Evolutionary conservation across 1,140 invertebrate species (phyloP).

Genomic region (Psilanteris sp.): DNA sequence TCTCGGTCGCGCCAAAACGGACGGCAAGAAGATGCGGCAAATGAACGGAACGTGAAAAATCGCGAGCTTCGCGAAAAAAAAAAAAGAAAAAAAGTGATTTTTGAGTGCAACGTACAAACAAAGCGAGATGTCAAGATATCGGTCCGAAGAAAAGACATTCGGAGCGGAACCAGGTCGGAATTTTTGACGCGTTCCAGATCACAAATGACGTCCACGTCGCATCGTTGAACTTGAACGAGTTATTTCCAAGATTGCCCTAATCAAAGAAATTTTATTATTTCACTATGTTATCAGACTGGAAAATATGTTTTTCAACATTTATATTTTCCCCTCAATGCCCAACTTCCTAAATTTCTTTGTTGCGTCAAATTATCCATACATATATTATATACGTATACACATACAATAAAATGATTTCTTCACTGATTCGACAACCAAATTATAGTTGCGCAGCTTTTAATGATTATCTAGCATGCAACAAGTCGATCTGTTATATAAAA

Average conservation of each 20-base stretch:
- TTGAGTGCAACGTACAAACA: conserved; percentile 12
- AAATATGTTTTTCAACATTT: conserved; percentile 36
- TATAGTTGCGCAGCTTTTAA: no score
- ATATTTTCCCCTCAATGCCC: background rate
- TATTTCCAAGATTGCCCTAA: conserved; percentile 30
- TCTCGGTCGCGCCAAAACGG: conserved; percentile 24
- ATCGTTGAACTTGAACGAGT: conserved; percentile 50
- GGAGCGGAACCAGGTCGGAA: conserved; percentile 67
- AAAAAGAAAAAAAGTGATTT: conserved; percentile 13
- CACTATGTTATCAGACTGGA: conserved; percentile 48
- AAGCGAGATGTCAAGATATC: conserved; percentile 31
- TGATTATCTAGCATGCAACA: no score
- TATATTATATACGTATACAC: no score
- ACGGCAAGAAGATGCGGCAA: conserved; percentile 6
- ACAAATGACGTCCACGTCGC: conserved; percentile 30
- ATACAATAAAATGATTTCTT: no score
- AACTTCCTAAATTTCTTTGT: background rate
- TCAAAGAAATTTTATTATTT: conserved; percentile 37
- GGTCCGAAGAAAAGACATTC: conserved; percentile 43
- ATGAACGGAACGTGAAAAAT: conserved; percentile 1
- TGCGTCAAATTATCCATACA: no score
- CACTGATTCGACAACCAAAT: no score
- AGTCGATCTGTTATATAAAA: no score
- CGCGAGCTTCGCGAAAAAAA: conserved; percentile 8
- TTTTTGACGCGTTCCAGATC: conserved; percentile 61